Evolutionary conservation across 2,113 vertebrate genomes (phyloP), one percentile per base, ranked within the genome.

Genomic region (Lagopus muta): DNA sequence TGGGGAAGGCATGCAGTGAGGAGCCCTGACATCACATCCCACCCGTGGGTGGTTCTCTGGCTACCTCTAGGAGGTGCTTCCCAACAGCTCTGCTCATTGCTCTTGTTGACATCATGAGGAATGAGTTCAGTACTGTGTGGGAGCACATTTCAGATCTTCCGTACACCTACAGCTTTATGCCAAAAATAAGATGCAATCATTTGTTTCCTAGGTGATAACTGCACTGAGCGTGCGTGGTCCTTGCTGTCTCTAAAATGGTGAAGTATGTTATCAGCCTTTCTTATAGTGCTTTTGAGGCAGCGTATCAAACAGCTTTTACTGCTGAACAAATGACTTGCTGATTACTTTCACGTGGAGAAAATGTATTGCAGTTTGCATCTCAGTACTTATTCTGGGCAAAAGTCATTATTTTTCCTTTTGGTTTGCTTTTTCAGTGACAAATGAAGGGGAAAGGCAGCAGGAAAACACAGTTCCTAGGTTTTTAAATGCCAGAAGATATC

Each of bases 101-200:
- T 86, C 67, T 52, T 40, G 14, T 69, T 76, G 89, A 84, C 91
- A 95, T 77, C 95, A 84, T 95, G 82, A 97, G 94, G 80, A 90
- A 94, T 90, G 90, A 87, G 80, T 70, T 95, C 94, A 66, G 82
- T 42, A 2, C 85, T 93, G 91, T 94, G 88, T 96, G 94, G 94
- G 92, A 90, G 94, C 20, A 2, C 11, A 91, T 93, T 93, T 97
- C 90, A 92, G 89, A 96, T 93, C 95, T 96, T 97, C 93, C 61
- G 13, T 95, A 97, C 95, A 97, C 96, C 97, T 97, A 97, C 97
- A 81, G 86, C 92, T 94, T 92, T 97, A 83, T 96, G 86, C 96
- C 94, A 96, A 97, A 97, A 96, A 97, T 97, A 97, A 97, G 95
- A 97, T 94, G 88, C 93, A 94, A 95, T 97, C 71, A 82, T 95